phyloP scores from a whole-genome alignment of 2,888 invertebrate genomes.

The Tanypteryx hageni region DNA sequence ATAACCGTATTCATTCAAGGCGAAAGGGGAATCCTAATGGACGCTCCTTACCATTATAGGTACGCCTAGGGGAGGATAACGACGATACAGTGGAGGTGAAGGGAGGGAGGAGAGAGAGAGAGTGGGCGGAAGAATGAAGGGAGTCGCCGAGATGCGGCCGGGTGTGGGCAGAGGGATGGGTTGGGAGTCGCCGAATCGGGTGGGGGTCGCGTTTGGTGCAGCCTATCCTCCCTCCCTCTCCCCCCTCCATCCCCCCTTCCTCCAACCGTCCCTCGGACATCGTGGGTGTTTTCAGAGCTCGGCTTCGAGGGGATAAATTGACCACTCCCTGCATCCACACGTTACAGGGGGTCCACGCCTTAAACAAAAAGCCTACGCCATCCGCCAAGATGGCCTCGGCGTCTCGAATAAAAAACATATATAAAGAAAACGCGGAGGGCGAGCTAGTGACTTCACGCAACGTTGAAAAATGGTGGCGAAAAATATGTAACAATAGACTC shows the following conservation, averaged over 20 bases:
- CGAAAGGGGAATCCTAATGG: constrained; percentile 44
- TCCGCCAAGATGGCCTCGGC: neutral
- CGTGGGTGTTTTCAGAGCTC: constrained; percentile 19
- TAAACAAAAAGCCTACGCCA: constrained; percentile 20
- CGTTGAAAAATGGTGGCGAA: constrained; percentile 40
- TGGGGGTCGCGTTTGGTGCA: constrained; percentile 19
- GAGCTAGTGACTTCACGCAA: neutral
- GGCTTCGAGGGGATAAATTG: neutral
- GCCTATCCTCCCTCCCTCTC: too few relatives aligned
- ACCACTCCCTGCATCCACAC: constrained; percentile 58
- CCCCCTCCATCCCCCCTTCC: neutral
- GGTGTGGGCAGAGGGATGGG: constrained; percentile 15
- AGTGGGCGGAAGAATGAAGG: constrained; percentile 49
- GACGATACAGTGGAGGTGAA: neutral
- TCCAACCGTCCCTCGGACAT: neutral
- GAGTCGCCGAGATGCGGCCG: neutral
- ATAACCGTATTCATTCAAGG: constrained; percentile 24
- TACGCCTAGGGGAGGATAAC: neutral
- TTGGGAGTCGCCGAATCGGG: neutral
- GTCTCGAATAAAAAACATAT: neutral
- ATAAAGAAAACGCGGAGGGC: constrained; percentile 30
- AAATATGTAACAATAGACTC: constrained; percentile 30
- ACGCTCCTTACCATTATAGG: constrained; percentile 60
- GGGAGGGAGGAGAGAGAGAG: too few relatives aligned
- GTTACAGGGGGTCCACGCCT: constrained; percentile 22